Base-by-base conservation (phyloP, 2,113 vertebrate genomes). In the Indri indri region DNA sequence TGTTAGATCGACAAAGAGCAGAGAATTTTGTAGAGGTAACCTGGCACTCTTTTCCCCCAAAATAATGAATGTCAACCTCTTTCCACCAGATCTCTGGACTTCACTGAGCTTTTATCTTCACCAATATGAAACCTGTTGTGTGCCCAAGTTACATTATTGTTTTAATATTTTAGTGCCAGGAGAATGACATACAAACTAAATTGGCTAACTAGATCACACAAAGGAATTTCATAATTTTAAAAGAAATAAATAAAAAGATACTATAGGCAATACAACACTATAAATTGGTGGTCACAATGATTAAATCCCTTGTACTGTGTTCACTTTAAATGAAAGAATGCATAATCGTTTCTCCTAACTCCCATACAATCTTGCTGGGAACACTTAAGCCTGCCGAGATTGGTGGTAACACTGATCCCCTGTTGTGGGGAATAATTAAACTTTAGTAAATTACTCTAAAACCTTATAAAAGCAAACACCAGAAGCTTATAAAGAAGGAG, bases 391-490 rank as follows among this genome's bases (percentile, higher is more conserved):
- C 81, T 45, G 32, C 10, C 34, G 63, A 77, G 65, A 73, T 30
- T 90, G 66, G 16, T 92, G 74, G 84, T 68, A 95, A 97, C 27
- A 82, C 65, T 66, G 81, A 94, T 94, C 25, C 57, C 65, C 77
- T 90, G 27, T 40, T 94, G 68, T 83, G 37, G 90, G 8, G 70
- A 92, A 95, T 94, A 95, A 96, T 97, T 95, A 96, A 96, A 94
- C 45, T 83, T 92, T 40, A 90, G 30, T 63, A 96, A 96, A 92
- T 97, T 76, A 95, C 47, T 81, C 76, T 89, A 81, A 88, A 92
- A 77, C 77, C 90, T 86, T 95, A 91, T 54, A 91, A 95, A 93
- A 96, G 45, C 54, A 84, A 96, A 88, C 52, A 81, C 16, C 74
- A 93, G 87, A 93, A 82, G n/a, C 80, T 61, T 95, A 74, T 54